Percentiles rank a stretch among this genome's conserved stretches.
These are phyloP conservation scores for Bothrops jararaca DNA, from an alignment of 2,113 vertebrate genomes.

Conservation along the genomic window DNA sequence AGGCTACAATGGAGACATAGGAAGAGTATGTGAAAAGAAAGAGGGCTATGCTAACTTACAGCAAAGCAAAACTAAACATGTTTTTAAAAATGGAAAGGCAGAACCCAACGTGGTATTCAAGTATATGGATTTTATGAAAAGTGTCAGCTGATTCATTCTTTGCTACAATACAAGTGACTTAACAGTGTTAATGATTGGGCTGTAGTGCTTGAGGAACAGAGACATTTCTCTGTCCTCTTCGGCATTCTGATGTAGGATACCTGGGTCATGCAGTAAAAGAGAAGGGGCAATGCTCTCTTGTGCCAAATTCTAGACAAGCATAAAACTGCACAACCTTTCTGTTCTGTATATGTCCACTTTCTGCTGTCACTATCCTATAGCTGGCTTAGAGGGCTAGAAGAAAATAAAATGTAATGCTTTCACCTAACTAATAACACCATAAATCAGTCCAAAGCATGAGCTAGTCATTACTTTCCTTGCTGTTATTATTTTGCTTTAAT, in stretches of 20 bases:
- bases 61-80: not conserved
- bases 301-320: too few relatives aligned
- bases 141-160: not conserved
- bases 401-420: not conserved
- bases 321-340: too few relatives aligned
- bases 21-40: not conserved
- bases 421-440: not conserved
- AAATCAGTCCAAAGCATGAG: not conserved
- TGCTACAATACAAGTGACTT: not conserved
- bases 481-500: not conserved
- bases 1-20: not conserved
- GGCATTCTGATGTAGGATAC: not conserved
- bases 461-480: not conserved
- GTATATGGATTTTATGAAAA: not conserved
- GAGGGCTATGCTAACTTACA: not conserved
- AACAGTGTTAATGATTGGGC: not conserved
- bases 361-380: too few relatives aligned
- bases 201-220: not conserved
- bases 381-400: too few relatives aligned
- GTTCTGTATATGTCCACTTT: too few relatives aligned
- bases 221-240: not conserved
- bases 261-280: not conserved
- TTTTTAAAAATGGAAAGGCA: not conserved
- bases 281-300: not conserved
- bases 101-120: not conserved